These are phyloP conservation scores for Emydocephalus ijimae DNA, from an alignment of 2,113 vertebrate species.

Conservation along the genomic window DNA sequence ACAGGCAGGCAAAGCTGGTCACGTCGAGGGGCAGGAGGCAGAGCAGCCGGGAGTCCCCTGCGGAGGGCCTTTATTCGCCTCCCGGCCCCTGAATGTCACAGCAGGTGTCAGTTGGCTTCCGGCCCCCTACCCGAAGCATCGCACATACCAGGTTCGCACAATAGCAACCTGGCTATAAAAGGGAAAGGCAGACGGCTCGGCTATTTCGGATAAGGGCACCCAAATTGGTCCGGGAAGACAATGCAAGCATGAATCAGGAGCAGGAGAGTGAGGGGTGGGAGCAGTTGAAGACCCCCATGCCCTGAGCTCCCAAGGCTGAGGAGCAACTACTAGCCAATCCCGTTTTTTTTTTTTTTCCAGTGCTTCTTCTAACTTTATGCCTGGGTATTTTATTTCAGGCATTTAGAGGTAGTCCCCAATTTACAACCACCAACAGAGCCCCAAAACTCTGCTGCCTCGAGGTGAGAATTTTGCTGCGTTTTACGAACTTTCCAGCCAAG, in stretches of 20 bases:
- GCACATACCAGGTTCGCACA: constrained; percentile 63
- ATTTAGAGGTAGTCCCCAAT: background rate
- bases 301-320: background rate
- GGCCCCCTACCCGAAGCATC: constrained; percentile 27
- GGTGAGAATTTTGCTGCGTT: background rate
- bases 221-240: constrained; percentile 40
- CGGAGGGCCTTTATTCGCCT: constrained; percentile 74
- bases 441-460: background rate
- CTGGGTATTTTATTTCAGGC: background rate
- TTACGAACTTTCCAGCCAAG: background rate
- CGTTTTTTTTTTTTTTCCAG: background rate
- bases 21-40: background rate
- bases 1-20: background rate
- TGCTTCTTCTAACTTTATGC: background rate
- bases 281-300: background rate
- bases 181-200: constrained; percentile 71
- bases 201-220: constrained; percentile 84
- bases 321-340: too few relatives aligned
- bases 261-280: background rate
- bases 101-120: constrained; percentile 56
- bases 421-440: background rate
- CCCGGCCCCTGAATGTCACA: constrained; percentile 55
- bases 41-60: background rate
- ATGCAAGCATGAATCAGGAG: background rate
- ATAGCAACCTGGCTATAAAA: constrained; percentile 84